phyloP scores from a whole-genome alignment of 2,888 invertebrate species.

The Junonia oenone region DNA sequence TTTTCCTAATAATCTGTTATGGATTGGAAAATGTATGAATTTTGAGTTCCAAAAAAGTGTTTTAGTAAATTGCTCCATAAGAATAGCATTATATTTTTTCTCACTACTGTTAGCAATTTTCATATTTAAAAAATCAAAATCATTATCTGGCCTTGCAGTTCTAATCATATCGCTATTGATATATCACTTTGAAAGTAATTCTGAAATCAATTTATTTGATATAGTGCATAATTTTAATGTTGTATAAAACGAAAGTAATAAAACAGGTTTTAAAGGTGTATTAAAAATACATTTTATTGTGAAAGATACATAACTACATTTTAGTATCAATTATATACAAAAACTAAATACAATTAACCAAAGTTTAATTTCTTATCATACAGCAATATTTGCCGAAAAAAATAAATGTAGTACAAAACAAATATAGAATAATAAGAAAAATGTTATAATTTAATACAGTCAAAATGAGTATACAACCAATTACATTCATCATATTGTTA shows the following conservation, averaged over 20 bases:
- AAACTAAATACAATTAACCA: constrained; percentile 61
- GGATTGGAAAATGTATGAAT: constrained; percentile 56
- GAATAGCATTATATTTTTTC: constrained; percentile 44
- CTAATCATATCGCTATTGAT: constrained; percentile 46
- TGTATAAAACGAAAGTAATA: constrained; percentile 23
- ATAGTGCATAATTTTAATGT: constrained; percentile 18
- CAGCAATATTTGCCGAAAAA: constrained; percentile 15
- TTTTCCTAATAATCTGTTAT: constrained; percentile 56
- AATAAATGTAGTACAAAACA: constrained; percentile 2
- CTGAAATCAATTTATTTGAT: constrained; percentile 25
- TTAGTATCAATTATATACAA: constrained; percentile 76
- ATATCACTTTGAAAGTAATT: constrained; percentile 46
- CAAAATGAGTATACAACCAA: constrained; percentile 1
- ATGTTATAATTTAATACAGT: constrained; percentile 1
- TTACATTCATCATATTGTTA: background rate
- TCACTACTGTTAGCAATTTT: constrained; percentile 45
- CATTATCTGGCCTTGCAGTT: constrained; percentile 43
- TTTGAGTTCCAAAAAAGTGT: constrained; percentile 42
- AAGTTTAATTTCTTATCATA: constrained; percentile 14
- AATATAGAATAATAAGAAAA: constrained; percentile 1
- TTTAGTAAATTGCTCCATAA: constrained; percentile 41
- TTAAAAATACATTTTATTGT: constrained; percentile 79
- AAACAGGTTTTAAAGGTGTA: constrained; percentile 62
- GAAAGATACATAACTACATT: constrained; percentile 72
- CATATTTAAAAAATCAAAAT: constrained; percentile 41